Base-by-base conservation (phyloP, 2,797 vertebrate species). In the Poliocrania exsul region DNA sequence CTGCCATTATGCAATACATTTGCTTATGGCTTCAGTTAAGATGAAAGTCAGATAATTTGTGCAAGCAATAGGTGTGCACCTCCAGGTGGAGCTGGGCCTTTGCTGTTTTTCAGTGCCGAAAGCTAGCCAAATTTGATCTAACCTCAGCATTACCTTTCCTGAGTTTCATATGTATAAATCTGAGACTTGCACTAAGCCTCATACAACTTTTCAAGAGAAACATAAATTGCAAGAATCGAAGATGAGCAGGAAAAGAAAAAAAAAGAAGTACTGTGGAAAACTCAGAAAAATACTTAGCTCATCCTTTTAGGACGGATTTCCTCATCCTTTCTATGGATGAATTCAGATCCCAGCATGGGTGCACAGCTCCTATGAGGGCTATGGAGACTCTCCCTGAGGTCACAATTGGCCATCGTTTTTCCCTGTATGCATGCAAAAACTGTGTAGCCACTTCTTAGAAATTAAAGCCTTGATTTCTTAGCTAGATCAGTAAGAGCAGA, bases 341-440 rank as follows among this genome's bases (percentile, higher is more conserved):
- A 66, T 70, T 92, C 35, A 73, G 40, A 82, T 19, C 25, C 20
- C 46, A 58, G 21, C 17, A 50, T 10, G 4, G 35, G 18, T 0
- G 0, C 51, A 49, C 5, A 66, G 24, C 28, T 86, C 28, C 40
- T 49, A 13, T 0, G 0, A 75, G 37, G 2, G 3, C 51, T 69
- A 28, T 64, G 33, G 49, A 65, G 51, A 11, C 33, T 29, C 40
- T 47, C 38, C 35, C 38, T 65, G 20, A 1, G 3, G 44, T 81
- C 40, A 28, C 20, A 51, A 38, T 40, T 47, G 37, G 51, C 84
- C 44, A 58, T 29, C 1, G 10, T 57, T 24, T 56, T 57, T 53
- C 56, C 20, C 29, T 42, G 3, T 42, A 21, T 18, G 4, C 1
- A 0, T 78, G 19, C 37, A 77, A 74, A 75, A 85, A 31, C 67